Evolutionary conservation across 2,888 invertebrate species (phyloP), one percentile per base, ranked within the genome.

Genomic region (Andrena bicolor): DNA sequence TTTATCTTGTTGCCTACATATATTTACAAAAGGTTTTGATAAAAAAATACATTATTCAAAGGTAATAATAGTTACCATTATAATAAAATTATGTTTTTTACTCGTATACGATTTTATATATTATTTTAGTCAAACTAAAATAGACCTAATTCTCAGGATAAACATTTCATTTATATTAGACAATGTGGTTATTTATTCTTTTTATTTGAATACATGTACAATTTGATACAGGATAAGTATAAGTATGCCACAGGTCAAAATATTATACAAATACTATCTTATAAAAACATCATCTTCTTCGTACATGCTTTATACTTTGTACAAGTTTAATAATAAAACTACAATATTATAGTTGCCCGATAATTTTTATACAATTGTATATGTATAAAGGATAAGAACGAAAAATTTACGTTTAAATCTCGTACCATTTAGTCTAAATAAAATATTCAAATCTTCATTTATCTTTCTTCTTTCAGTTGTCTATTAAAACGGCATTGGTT

Each of bases 401-500:
- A 26, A 49, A 53, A 5, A 10, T 56, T 10, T 23, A 56, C 23
- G 10, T 26, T 26, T 56, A 56, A 56, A 56, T 56, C 56, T 23
- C 20, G 10, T 1, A 51, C 8, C 8, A 51, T 51, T 2, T 20
- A 51, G 6, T 2, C n/a, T 51, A 51, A n/a, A 20, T 51, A 51
- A 51, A 51, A 8, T 65, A 58, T 79, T 65, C 51, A 64, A 66
- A 65, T 65, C 51, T 79, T 79, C 56, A 65, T 79, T 80, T 80
- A 58, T 41, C n/a, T 49, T 70, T 71, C 65, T 79, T 80, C 70
- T 80, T 80, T 65, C 80, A 80, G 80, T 79, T 64, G 56, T 79
- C 35, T 20, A 2, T 78, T 76, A 78, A 78, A 78, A 63, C 41
- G 20, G 60, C 66, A 30, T 28, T 74, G 75, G 13, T 77, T 65